Conservation (phyloP, 2,888 invertebrate genomes). For the Torymus tubicola region DNA sequence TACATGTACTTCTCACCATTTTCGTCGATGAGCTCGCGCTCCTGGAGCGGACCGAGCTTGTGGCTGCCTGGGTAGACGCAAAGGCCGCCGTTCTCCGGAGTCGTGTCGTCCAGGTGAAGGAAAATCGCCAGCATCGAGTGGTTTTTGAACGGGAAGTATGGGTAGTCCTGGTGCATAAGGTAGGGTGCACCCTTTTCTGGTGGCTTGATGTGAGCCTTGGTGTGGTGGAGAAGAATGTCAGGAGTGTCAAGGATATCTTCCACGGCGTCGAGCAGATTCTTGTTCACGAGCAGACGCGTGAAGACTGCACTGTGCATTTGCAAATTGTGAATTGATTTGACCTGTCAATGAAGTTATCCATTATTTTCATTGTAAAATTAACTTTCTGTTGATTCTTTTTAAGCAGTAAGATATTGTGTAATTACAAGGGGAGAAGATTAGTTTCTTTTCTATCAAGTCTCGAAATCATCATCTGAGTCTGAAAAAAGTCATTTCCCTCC, state of each 20-base stretch:
- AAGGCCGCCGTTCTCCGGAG: conserved; percentile 80
- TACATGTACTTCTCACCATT: conserved; percentile 76
- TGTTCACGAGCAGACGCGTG: conserved; percentile 76
- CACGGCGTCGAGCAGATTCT: conserved; percentile 78
- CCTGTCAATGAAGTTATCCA: conserved; percentile 69
- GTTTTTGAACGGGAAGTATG: conserved; percentile 80
- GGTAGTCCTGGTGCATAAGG: conserved; percentile 82
- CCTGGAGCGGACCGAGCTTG: conserved; percentile 79
- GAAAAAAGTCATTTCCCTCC: neutral
- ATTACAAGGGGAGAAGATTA: conserved; percentile 8
- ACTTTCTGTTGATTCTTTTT: too few relatives aligned
- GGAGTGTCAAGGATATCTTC: conserved; percentile 79
- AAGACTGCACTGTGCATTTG: conserved; percentile 80
- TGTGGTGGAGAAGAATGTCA: conserved; percentile 80
- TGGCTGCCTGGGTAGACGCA: conserved; percentile 81
- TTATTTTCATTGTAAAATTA: too few relatives aligned
- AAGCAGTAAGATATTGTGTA: too few relatives aligned
- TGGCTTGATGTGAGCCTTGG: conserved; percentile 81
- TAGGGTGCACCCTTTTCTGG: conserved; percentile 80
- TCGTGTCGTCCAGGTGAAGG: conserved; percentile 79
- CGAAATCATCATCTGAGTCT: too few relatives aligned
- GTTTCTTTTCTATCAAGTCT: too few relatives aligned
- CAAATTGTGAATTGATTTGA: conserved; percentile 80
- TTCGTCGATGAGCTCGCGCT: conserved; percentile 76
- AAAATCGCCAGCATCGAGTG: conserved; percentile 80